Evolutionary conservation across 2,113 vertebrate genomes (phyloP), one percentile per base, ranked within the genome.

Genomic region (Oceanodroma tethys): DNA sequence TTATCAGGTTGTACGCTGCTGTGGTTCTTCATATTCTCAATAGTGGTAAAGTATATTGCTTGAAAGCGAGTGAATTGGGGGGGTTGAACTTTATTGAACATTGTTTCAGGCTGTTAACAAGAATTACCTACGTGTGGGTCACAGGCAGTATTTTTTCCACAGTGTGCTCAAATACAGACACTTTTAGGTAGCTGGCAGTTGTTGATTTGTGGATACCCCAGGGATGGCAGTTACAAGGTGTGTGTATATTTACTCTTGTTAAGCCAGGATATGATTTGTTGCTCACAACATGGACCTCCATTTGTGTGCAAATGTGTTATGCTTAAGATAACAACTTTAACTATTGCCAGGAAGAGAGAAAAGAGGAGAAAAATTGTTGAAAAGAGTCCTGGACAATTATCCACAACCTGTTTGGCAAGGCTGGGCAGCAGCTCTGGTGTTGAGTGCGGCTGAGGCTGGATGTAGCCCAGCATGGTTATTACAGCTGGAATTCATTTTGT

Each of bases 191-290:
- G 91, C 73, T 84, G 86, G 83, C 75, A 95, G 89, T 78, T 65
- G 91, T 29, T 76, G 81, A 47, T 87, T 71, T 96, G 90, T 92
- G 93, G 81, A 34, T 88, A 45, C 90, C 74, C 75, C 68, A 47
- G 91, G 89, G 84, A 79, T 56, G 65, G 84, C 48, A 29, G 16
- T 63, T 20, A 82, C 70, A 81, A 75, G 66, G 43, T 85, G 62
- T 75, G 52, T 72, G 84, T 60, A 48, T 82, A 82, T 96, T 87
- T 50, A 65, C 53, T 79, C 34, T 36, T 43, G 65, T 66, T 87
- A 94, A 85, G 65, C 56, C 84, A 75, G 68, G 70, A 81, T 47
- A 10, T 68, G 74, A 93, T 90, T 87, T 91, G 53, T 45, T 93
- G 68, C 66, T 91, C 43, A 1, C 27, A 58, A 79, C 84, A 32